A percentile compares a stretch with the other conserved stretches of the same genome.
phyloP scores from a whole-genome alignment of 2,888 invertebrate species.

The Tipula helvola region DNA sequence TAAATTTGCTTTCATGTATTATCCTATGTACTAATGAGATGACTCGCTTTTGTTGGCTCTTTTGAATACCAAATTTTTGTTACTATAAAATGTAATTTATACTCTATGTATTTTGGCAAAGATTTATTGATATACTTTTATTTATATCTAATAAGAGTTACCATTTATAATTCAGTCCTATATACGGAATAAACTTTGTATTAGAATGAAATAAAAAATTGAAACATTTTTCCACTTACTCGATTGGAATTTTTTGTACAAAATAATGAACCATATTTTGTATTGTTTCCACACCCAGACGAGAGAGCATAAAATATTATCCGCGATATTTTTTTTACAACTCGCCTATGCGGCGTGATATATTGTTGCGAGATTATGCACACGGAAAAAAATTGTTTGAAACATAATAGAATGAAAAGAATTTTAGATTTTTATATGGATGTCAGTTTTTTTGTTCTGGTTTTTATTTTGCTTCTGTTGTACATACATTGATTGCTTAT shows the following conservation, averaged over 20 bases:
- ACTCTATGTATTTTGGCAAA: not conserved
- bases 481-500: not conserved
- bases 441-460: not conserved
- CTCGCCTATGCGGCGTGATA: not conserved
- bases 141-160: not conserved
- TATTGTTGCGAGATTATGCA: not conserved
- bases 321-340: not conserved
- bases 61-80: not conserved
- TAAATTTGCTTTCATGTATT: not conserved
- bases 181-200: not conserved
- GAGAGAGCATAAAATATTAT: not conserved
- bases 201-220: not conserved
- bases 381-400: not conserved
- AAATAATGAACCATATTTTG: not conserved
- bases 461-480: not conserved
- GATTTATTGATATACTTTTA: not conserved
- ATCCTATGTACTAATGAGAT: not conserved
- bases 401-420: not conserved
- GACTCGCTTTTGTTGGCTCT: not conserved
- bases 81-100: not conserved
- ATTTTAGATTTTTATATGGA: not conserved
- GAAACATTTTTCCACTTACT: not conserved
- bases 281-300: not conserved
- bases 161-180: not conserved
- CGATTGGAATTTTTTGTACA: not conserved